phyloP scores from a whole-genome alignment of 1,140 invertebrate species.

The Reticulitermes speratus region DNA sequence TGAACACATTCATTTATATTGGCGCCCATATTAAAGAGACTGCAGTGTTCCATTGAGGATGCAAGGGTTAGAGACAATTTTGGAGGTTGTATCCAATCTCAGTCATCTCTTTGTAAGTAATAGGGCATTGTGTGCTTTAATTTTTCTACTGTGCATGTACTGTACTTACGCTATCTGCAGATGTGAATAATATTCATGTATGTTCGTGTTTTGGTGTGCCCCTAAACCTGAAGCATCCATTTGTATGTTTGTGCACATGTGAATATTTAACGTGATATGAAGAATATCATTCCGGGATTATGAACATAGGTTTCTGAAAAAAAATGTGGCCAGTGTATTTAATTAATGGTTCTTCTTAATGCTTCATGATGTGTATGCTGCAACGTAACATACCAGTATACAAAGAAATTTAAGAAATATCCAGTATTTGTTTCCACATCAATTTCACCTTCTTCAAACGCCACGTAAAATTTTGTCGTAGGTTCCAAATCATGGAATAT shows the following conservation, averaged over 20 bases:
- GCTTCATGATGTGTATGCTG: background rate
- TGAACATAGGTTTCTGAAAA: background rate
- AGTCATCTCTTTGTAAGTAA: background rate
- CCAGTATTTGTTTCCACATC: background rate
- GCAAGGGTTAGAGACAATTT: background rate
- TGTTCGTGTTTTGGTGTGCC: background rate
- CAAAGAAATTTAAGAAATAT: background rate
- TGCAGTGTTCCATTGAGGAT: background rate
- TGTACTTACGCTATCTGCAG: background rate
- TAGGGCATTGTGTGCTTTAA: background rate
- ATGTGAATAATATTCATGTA: background rate
- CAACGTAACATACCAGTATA: background rate
- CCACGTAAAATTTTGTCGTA: background rate
- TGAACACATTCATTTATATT: too few species aligned
- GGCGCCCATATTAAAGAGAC: too few species aligned
- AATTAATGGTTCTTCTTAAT: background rate
- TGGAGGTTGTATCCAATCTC: background rate
- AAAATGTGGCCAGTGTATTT: background rate
- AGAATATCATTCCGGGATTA: slow-evolving; percentile 9
- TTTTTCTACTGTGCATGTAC: slow-evolving; percentile 8
- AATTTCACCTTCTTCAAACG: background rate
- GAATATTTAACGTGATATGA: background rate
- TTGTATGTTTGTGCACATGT: background rate
- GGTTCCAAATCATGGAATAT: slow-evolving; percentile 7
- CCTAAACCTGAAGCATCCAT: background rate